phyloP scores from a whole-genome alignment of 1,140 invertebrate genomes.

The Teleogryllus occipitalis region DNA sequence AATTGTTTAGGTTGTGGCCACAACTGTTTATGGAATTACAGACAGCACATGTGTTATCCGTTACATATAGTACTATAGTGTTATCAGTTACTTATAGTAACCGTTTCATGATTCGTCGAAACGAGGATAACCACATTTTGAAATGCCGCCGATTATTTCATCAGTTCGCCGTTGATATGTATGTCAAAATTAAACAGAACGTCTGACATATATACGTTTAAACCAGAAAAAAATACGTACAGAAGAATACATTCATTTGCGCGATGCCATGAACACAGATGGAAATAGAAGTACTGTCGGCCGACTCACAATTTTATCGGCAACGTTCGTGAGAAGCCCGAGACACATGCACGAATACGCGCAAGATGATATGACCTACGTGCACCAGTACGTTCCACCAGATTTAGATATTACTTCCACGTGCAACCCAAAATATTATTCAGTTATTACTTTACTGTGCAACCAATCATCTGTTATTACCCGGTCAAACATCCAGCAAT shows the following conservation, averaged over 20 bases:
- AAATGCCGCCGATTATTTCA: slow-evolving; percentile 25
- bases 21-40: too few relatives aligned
- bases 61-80: too few relatives aligned
- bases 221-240: slow-evolving; percentile 35
- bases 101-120: not conserved
- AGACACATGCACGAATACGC: slow-evolving; percentile 21
- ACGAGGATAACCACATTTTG: slow-evolving; percentile 21
- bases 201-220: slow-evolving; percentile 31
- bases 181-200: slow-evolving; percentile 34
- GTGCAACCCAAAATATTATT: slow-evolving; percentile 24
- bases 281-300: slow-evolving; percentile 19
- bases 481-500: slow-evolving; percentile 31
- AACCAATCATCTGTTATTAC: slow-evolving; percentile 31
- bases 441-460: too few relatives aligned
- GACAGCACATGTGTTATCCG: too few relatives aligned
- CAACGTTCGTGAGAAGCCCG: slow-evolving; percentile 8
- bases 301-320: slow-evolving; percentile 18
- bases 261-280: slow-evolving; percentile 28
- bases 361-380: slow-evolving; percentile 15
- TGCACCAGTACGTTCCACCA: slow-evolving; percentile 18
- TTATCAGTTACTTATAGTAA: too few relatives aligned
- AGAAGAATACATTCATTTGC: slow-evolving; percentile 40
- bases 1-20: too few relatives aligned
- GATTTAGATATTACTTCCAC: slow-evolving; percentile 36
- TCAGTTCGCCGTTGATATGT: slow-evolving; percentile 33